Percentiles rank a stretch among this genome's conserved stretches.
These are phyloP conservation scores for Sicus ferrugineus DNA, from an alignment of 2,888 invertebrate species.

Conservation along the genomic window DNA sequence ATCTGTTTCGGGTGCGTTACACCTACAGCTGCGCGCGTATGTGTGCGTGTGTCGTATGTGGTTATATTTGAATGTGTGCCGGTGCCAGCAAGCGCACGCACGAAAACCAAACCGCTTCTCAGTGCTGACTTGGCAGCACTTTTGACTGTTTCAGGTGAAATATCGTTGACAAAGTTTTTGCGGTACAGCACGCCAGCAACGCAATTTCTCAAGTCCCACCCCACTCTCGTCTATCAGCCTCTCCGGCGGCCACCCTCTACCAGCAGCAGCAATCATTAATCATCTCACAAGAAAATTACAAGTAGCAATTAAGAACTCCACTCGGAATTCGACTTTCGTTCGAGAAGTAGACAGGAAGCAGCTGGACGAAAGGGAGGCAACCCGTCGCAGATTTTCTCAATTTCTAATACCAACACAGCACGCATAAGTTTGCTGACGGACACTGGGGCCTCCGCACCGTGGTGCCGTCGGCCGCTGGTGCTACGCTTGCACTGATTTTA, in stretches of 20 bases:
- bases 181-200: not conserved
- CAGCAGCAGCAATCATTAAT: conserved; percentile 48
- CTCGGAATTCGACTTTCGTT: not conserved
- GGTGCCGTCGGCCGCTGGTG: too few relatives aligned
- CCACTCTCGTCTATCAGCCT: not conserved
- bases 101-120: not conserved
- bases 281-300: conserved; percentile 55
- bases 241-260: not conserved
- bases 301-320: conserved; percentile 49
- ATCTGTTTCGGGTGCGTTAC: too few relatives aligned
- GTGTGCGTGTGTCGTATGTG: too few relatives aligned
- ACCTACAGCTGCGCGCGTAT: too few relatives aligned
- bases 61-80: too few relatives aligned
- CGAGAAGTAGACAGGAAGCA: not conserved
- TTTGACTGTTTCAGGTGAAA: not conserved
- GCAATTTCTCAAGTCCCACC: not conserved
- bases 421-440: too few relatives aligned
- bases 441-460: too few relatives aligned
- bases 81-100: too few relatives aligned
- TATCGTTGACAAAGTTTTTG: not conserved
- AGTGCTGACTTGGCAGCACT: not conserved
- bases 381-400: not conserved
- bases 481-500: too few relatives aligned
- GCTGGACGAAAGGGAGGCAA: not conserved
- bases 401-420: not conserved